Evolutionary conservation across 2,113 vertebrate species (phyloP).

Genomic region (Empidonax traillii): DNA sequence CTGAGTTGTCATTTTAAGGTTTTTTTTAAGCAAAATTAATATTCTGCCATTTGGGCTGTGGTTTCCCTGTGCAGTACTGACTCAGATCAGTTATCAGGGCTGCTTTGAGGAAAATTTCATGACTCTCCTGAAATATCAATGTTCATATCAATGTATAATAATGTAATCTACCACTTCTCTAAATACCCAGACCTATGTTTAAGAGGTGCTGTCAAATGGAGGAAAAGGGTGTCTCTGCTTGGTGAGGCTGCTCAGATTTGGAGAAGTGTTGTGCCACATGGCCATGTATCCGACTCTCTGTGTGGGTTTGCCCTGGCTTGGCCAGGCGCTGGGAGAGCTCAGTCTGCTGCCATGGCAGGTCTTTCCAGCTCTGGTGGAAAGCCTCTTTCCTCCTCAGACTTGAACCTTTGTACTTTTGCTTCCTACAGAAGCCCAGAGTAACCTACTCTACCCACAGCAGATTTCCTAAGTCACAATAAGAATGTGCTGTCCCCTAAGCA

Average conservation of each 20-base stretch:
- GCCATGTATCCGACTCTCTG: neutral
- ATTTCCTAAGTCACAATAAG: neutral
- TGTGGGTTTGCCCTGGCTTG: neutral
- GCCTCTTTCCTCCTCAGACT: neutral
- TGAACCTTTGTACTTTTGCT: neutral
- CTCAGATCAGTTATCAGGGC: neutral
- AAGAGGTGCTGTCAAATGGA: neutral
- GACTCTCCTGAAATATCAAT: neutral
- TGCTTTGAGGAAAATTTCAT: neutral
- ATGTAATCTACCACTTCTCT: neutral
- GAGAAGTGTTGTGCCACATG: rapidly evolving
- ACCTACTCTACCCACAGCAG: neutral
- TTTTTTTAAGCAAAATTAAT: neutral
- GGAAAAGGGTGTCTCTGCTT: neutral
- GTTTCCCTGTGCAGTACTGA: neutral
- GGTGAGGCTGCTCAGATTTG: neutral
- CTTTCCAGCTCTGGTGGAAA: neutral
- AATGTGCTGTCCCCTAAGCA: neutral
- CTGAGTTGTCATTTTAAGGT: rapidly evolving
- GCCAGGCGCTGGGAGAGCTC: too few relatives aligned
- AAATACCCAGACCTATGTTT: neutral
- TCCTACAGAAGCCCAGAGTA: neutral
- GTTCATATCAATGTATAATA: neutral
- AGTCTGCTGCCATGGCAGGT: neutral
- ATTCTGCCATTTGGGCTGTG: neutral